Evolutionary conservation across 2,113 vertebrate genomes (phyloP), one percentile per base, ranked within the genome.

Genomic region (Trachemys scripta): DNA sequence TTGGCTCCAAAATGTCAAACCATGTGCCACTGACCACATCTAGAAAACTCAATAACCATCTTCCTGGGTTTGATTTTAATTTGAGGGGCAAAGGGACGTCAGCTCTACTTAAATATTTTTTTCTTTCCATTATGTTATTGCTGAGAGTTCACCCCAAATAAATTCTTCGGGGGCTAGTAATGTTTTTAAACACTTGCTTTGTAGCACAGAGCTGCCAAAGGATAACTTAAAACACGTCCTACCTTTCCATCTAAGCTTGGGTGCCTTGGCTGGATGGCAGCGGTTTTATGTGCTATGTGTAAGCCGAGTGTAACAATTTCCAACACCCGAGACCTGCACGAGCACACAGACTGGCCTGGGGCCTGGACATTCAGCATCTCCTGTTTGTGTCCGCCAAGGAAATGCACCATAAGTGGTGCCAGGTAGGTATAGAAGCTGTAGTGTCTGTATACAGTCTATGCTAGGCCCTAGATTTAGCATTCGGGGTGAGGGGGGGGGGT

Each of bases 151-250:
- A 56, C 54, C 22, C 9, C 22, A 8, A 9, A 56, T 56, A 20
- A 24, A 24, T 56, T 56, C 54, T 56, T 56, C 54, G 24, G 54
- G 24, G 54, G 54, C 13, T 56, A 24, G 54, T 22, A 56, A 9
- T 19, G 24, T 25, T 59, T 69, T 49, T 25, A 42, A 75, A 8
- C 29, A 19, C 13, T 5, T 4, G 4, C 3, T 3, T 5, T 49
- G 4, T 4, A 27, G 56, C 14, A 62, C 50, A 85, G 19, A 51
- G 54, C 29, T 54, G n/a, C 50, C 51, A 59, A 49, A 47, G 42
- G 35, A 24, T 1, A 24, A 14, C 2, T 9, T 10, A 12, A 13
- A 12, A 14, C 1, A 78, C 2, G 1, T 57, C 42, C 51, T 53
- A 10, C 10, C 59, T 56, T 56, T 56, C 54, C 24, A 25, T 56